Base-by-base conservation (phyloP, 1,140 invertebrate genomes). In the Hesperophylax magnus region DNA sequence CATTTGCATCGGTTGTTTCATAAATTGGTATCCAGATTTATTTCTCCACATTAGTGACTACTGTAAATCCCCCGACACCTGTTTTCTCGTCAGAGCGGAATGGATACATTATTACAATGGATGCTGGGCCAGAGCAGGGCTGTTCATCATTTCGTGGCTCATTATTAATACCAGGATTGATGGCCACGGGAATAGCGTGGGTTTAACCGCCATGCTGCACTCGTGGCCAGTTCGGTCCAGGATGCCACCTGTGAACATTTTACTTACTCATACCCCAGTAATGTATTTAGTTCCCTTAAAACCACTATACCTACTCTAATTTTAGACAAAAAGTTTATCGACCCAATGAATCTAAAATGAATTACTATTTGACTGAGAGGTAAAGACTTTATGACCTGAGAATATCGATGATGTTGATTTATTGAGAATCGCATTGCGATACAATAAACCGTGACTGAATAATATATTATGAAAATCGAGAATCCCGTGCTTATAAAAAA, bases 21-120 rank as follows among this genome's bases (percentile, higher is more conserved):
- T 82, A 82, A 79, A 82, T 82, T 79, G 17, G 81, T n/a, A 39
- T 60, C 47, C 81, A 75, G 77, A 82, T 82, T 82, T 80, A 83
- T 81, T 24, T 79, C 34, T 27, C 69, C 22, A 58, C 78, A 61
- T 52, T 61, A 52, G 69, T 14, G 53, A 34, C 31, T 60, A 47
- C 9, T 47, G 39, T 9, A 47, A 47, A 24, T 65, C 17, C 34
- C 34, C 18, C 78, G 78, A 77, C 78, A 78, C 78, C 78, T 80
- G 78, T 80, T 77, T 34, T n/a, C 18, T 58, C 81, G 61, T 7
- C 24, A 24, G 58, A 65, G 24, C 75, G 31, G 60, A 17, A 24
- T 34, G 34, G 63, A 58, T 56, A 76, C 39, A 47, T 14, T 14
- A 47, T 47, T 47, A 47, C 81, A 77, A 77, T 79, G 56, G 61